Conservation (phyloP, 2,113 vertebrate species). For the Lanius ludovicianus region DNA sequence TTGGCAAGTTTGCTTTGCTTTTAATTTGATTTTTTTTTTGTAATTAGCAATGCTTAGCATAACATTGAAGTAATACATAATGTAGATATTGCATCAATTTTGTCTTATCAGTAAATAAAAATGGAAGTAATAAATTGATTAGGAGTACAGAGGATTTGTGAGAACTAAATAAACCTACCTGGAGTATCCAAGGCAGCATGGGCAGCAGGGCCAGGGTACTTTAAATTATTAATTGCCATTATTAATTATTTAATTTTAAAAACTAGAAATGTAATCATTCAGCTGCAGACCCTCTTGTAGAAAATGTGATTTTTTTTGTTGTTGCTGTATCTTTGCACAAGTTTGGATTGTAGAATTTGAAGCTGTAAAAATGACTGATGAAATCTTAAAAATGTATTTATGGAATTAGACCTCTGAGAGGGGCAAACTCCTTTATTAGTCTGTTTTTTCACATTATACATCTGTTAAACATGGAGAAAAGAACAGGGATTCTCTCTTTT, state of each 20-base stretch:
- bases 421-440: background rate
- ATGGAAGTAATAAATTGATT: background rate
- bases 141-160: background rate
- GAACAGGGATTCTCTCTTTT: background rate
- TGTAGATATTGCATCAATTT: background rate
- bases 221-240: background rate
- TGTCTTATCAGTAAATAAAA: background rate
- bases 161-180: background rate
- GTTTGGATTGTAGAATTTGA: background rate
- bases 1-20: background rate
- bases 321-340: background rate
- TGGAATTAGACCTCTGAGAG: background rate
- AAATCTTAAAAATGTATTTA: background rate
- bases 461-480: background rate
- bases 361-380: background rate
- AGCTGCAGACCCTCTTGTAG: background rate
- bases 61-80: background rate
- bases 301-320: background rate
- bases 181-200: background rate
- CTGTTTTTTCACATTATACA: accelerated
- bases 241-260: background rate
- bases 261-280: background rate
- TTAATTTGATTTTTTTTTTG: background rate
- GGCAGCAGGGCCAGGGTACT: background rate
- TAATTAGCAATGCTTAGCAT: background rate